These are phyloP conservation scores for Clamator glandarius DNA, from an alignment of 2,797 vertebrate species.

Conservation along the genomic window DNA sequence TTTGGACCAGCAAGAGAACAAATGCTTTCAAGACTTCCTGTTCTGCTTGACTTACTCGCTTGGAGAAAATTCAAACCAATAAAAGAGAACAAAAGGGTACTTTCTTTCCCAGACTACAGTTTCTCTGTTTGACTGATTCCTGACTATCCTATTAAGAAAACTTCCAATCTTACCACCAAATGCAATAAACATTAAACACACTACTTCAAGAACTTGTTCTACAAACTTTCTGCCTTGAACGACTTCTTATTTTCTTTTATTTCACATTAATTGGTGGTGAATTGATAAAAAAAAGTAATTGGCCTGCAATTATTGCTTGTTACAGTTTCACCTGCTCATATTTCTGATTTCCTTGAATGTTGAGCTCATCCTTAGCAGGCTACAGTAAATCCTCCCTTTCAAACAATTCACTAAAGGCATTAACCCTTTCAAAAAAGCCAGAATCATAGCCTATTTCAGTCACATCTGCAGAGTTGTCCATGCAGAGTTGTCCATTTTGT, in stretches of 20 bases:
- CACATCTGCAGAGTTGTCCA: neutral
- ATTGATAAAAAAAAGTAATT: neutral
- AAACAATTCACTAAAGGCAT: neutral
- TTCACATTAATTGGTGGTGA: neutral
- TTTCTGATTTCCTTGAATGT: neutral
- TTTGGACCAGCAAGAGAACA: neutral
- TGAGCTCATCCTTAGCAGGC: neutral
- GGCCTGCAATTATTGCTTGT: neutral
- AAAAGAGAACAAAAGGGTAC: constrained; percentile 38
- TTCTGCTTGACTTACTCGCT: constrained; percentile 58
- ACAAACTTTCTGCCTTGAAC: neutral
- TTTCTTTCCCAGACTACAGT: constrained; percentile 10
- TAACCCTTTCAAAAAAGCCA: neutral
- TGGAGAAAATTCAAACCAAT: constrained; percentile 60
- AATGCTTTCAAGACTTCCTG: constrained; percentile 58
- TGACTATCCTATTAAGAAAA: constrained; percentile 31
- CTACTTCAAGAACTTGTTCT: neutral
- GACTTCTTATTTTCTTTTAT: neutral
- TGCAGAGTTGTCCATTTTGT: no score
- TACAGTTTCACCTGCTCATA: neutral
- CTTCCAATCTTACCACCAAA: neutral
- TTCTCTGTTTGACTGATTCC: constrained; percentile 41
- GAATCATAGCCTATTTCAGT: neutral
- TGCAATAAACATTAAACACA: neutral
- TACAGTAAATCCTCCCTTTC: neutral